Conservation (phyloP, 2,797 vertebrate species). For the Tinamus major region DNA sequence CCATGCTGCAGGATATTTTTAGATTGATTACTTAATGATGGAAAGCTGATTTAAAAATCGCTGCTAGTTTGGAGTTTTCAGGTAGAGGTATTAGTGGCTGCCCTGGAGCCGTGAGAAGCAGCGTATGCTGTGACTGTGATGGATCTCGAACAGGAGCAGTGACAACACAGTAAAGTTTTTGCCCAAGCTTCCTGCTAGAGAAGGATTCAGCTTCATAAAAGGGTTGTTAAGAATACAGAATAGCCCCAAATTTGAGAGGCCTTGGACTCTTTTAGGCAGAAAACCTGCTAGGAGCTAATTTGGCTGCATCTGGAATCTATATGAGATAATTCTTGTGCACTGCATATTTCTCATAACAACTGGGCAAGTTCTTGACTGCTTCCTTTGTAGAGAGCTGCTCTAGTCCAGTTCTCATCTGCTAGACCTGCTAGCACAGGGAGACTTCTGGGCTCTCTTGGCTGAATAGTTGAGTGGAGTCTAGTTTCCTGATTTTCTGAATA, state of each 20-base stretch:
- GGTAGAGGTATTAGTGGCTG: not conserved
- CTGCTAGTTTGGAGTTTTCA: not conserved
- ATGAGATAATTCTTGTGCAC: not conserved
- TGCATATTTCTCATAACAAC: not conserved
- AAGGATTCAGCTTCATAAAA: not conserved
- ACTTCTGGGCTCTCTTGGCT: not conserved
- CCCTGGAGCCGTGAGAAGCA: not conserved
- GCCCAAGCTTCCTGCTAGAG: not conserved
- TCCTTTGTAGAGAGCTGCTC: not conserved
- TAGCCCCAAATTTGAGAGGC: not conserved
- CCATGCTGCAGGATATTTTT: not conserved
- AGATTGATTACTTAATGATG: not conserved
- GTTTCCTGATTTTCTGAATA: not conserved
- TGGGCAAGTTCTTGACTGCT: not conserved
- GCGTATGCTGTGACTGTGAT: not conserved
- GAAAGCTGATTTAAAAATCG: not conserved
- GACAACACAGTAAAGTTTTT: not conserved
- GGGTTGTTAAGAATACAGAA: not conserved
- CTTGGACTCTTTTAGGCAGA: not conserved
- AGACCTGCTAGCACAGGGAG: not conserved
- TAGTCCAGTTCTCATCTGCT: not conserved
- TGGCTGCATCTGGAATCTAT: not conserved
- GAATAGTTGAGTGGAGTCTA: not conserved
- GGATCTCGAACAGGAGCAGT: not conserved
- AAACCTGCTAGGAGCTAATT: not conserved